phyloP scores from a whole-genome alignment of 2,113 vertebrate genomes.

The Pelecanoides urinatrix region DNA sequence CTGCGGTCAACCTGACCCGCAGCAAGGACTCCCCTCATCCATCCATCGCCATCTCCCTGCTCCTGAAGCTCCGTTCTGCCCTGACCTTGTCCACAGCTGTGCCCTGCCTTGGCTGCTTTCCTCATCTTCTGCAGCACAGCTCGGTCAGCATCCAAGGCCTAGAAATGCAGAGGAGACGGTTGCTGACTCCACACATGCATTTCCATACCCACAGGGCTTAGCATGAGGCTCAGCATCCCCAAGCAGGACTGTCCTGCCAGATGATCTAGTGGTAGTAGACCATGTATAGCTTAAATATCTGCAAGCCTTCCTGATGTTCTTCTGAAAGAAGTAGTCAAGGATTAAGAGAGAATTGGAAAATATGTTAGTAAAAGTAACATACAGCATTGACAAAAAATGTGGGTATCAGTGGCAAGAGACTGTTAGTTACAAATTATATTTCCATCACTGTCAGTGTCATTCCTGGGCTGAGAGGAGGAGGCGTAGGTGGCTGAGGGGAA shows the following conservation, averaged over 20 bases:
- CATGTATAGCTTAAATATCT: not conserved
- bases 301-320: not conserved
- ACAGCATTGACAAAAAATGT: not conserved
- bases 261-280: not conserved
- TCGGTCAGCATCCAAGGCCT: slow-evolving; percentile 72
- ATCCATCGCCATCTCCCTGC: accelerated
- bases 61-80: not conserved
- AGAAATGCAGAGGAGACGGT: not conserved
- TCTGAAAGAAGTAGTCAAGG: not conserved
- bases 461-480: not conserved
- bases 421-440: not conserved
- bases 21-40: not conserved
- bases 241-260: too few species aligned
- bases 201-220: not conserved
- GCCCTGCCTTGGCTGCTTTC: slow-evolving; percentile 73
- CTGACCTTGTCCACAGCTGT: slow-evolving; percentile 72
- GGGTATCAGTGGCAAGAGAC: not conserved
- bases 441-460: not conserved
- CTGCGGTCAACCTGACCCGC: not conserved
- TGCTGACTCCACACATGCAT: not conserved
- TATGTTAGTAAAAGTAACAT: not conserved
- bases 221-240: not conserved
- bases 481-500: not conserved
- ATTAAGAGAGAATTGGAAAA: not conserved
- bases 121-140: slow-evolving; percentile 74